Conservation (phyloP, 1,140 invertebrate species). For the Epicauta chinensis region DNA sequence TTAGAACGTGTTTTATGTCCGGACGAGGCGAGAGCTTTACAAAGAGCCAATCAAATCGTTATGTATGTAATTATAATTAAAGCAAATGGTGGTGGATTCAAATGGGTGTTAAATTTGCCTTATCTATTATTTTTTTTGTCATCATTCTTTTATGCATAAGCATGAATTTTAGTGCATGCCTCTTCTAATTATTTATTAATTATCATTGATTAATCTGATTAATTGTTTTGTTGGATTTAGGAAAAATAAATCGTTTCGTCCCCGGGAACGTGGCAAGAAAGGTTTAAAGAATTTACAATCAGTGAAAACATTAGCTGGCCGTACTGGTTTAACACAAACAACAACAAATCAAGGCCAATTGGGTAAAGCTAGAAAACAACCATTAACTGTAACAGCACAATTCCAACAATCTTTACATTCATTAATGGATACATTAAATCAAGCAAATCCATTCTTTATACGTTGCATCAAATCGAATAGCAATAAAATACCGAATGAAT, state of each 20-base stretch:
- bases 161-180: background rate
- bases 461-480: slow-evolving; percentile 94
- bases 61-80: slow-evolving; percentile 58
- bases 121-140: background rate
- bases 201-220: background rate
- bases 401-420: slow-evolving; percentile 88
- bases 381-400: slow-evolving; percentile 87
- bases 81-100: background rate
- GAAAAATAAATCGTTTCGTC: slow-evolving; percentile 86
- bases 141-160: background rate
- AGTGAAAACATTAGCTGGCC: slow-evolving; percentile 78
- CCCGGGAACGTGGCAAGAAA: slow-evolving; percentile 70
- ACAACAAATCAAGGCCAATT: slow-evolving; percentile 47
- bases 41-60: slow-evolving; percentile 75
- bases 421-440: slow-evolving; percentile 89
- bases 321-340: slow-evolving; percentile 52
- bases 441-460: slow-evolving; percentile 95
- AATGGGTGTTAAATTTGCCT: no score
- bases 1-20: slow-evolving; percentile 54
- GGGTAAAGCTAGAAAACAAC: slow-evolving; percentile 76
- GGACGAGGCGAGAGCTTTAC: slow-evolving; percentile 70
- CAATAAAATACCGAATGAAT: slow-evolving; percentile 84
- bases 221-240: slow-evolving; percentile 44
- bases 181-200: background rate
- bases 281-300: slow-evolving; percentile 84